Evolutionary conservation across 2,888 invertebrate species (phyloP), one percentile per base, ranked within the genome.

Genomic region (Trissoscelio sp.): DNA sequence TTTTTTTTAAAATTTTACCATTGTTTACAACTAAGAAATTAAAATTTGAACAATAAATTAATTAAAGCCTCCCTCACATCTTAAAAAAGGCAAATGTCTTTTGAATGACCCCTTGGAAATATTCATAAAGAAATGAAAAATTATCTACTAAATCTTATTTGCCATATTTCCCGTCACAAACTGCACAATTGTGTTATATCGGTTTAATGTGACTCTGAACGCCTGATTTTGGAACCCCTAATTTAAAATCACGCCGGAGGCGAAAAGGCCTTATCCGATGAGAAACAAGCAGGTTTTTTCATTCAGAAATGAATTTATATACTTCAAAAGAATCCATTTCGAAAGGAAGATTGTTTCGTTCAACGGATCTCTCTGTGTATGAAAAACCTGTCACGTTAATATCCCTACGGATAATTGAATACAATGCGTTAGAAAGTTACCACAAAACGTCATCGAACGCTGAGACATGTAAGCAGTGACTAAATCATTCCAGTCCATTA

Each of bases 151-250:
- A n/a, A 34, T 34, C 34, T 34, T 3, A 3, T 34, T 34, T 34
- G 9, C 34, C 34, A 14, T 12, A 39, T 12, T 6, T 39, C 14
- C 39, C 12, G 12, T 2, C 14, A 7, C 16, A 46, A 20, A 46
- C 18, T 20, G 12, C n/a, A 7, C 18, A 46, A 18, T 46, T 46
- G 20, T 20, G 9, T 46, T 46, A 46, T 28, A 53, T 11, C 12
- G 24, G 14, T 46, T 62, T 62, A 24, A 62, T 62, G 46, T 62
- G 46, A 46, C 60, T 60, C 5, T 11, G 42, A 28, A 62, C 31
- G n/a, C 31, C 46, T 46, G 46, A 20, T 11, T 62, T 31, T 20
- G 46, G 31, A 31, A 31, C 44, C 62, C 31, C 62, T 62, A 62
- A 62, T 62, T 62, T 44, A 28, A 62, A 31, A 46, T 31, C 46